Evolutionary conservation across 2,888 invertebrate genomes (phyloP), one percentile per base, ranked within the genome.

Genomic region (Melolontha melolontha): DNA sequence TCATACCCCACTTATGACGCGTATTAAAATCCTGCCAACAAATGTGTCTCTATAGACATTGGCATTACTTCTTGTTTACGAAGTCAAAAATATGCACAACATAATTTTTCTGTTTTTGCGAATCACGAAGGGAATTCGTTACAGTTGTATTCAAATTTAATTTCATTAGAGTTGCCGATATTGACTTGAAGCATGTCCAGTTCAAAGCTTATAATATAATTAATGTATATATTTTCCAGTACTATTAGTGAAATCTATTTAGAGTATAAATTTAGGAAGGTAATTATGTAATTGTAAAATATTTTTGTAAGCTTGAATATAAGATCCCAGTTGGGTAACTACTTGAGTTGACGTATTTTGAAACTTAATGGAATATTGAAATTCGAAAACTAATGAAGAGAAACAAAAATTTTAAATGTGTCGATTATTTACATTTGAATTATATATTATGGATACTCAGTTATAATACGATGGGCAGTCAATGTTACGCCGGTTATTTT

Each of bases 41-140:
- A 59, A 29, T 27, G 29, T 59, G 59, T 42, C 44, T 29, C 16
- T 29, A 29, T 16, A 59, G 29, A 59, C 44, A 29, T 59, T 59
- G 59, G 59, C 47, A 34, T 1, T 34, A 34, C 1, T 10, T 34
- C 34, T 34, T 34, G 34, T 34, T 34, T 34, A 34, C 34, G 8
- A 1, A 34, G 34, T 34, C 7, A 34, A 34, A 34, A 34, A 34
- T 34, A 34, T 34, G 6, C 34, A 34, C 7, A 59, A 27, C n/a
- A 47, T 17, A 47, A 1, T 5, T 16, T 27, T 44, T 27, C 44
- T 59, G 47, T 14, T 47, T 6, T 12, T 57, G n/a, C 14, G 2
- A 0, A 1, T 14, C 14, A 14, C 47, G 16, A 14, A 14, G 14
- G 47, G 2, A 47, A 47, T 14, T 14, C 8, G 16, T 16, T 47